phyloP scores from a whole-genome alignment of 2,797 vertebrate species.

The Sebastes goodei region DNA sequence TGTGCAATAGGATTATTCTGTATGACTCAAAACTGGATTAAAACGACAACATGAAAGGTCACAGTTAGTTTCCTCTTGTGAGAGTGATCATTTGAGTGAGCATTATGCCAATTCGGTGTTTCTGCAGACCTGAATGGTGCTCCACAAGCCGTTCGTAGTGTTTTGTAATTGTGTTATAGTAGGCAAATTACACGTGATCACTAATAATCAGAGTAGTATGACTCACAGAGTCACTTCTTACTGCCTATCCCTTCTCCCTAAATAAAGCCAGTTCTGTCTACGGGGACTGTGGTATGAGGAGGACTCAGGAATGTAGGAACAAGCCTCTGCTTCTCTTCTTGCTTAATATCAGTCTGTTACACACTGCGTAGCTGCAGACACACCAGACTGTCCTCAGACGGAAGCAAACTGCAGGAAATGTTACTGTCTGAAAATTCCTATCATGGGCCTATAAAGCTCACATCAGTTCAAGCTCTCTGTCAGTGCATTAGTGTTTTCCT shows the following conservation, averaged over 20 bases:
- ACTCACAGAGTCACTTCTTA: slow-evolving; percentile 1
- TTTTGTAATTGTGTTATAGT: slow-evolving; percentile 11
- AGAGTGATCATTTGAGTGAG: slow-evolving; percentile 15
- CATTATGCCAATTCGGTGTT: slow-evolving; percentile 8
- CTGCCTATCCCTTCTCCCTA: slow-evolving; percentile 1
- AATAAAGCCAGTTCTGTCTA: slow-evolving; percentile 31
- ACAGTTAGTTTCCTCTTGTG: not conserved
- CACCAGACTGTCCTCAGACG: not conserved
- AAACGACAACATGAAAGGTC: slow-evolving; percentile 27
- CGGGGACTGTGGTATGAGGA: slow-evolving; percentile 31
- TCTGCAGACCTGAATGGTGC: slow-evolving; percentile 8
- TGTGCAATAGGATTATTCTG: slow-evolving; percentile 49
- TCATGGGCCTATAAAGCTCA: not conserved
- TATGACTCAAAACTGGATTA: slow-evolving; percentile 38
- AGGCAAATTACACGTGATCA: not conserved
- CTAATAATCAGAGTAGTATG: slow-evolving; percentile 28
- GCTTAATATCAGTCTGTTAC: slow-evolving; percentile 28
- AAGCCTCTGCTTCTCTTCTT: slow-evolving; percentile 44
- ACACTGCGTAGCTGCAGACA: slow-evolving; percentile 15
- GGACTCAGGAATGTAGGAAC: slow-evolving; percentile 62
- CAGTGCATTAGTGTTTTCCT: not conserved
- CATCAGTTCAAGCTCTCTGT: not conserved
- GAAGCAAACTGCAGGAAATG: slow-evolving; percentile 29
- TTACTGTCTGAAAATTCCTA: slow-evolving; percentile 7
- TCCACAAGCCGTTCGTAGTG: not conserved